Evolutionary conservation across 92 coral and sea anemone species (phyloP).

Genomic region (Epizoanthus fatuus): DNA sequence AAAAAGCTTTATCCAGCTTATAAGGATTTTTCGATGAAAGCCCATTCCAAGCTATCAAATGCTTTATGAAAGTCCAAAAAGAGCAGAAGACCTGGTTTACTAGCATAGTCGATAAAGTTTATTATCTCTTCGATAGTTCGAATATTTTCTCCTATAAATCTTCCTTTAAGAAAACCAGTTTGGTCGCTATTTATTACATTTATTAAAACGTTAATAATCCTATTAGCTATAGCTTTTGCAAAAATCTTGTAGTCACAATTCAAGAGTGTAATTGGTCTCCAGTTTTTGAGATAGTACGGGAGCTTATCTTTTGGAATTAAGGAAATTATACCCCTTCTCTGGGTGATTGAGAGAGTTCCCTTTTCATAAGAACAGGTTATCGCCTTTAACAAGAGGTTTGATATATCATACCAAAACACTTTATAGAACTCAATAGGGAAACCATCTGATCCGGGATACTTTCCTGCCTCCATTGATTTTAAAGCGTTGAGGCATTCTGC

Average conservation of each 20-base stretch:
- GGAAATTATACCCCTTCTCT: not conserved
- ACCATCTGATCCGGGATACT: not conserved
- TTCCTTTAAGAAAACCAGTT: not conserved
- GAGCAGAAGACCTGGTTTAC: conserved; percentile 1
- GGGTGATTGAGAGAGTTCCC: not conserved
- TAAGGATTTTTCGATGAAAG: not conserved
- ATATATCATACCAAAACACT: not conserved
- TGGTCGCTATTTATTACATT: conserved; percentile 11
- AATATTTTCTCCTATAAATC: conserved; percentile 3
- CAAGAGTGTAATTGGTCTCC: not conserved
- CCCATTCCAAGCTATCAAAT: not conserved
- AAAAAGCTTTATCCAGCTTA: too few species aligned
- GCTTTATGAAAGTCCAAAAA: not conserved
- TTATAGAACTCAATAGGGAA: not conserved
- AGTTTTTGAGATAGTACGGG: conserved; percentile 3
- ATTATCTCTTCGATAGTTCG: not conserved
- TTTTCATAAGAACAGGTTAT: not conserved
- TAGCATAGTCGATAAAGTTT: not conserved
- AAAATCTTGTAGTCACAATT: not conserved
- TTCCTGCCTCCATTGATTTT: conserved; percentile 1
- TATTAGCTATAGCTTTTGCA: not conserved
- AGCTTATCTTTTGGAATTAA: not conserved
- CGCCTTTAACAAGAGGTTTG: not conserved
- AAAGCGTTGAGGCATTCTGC: not conserved
- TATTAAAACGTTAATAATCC: not conserved